These are phyloP conservation scores for Penaeus chinensis DNA, from an alignment of 1,140 invertebrate genomes.

Conservation along the genomic window DNA sequence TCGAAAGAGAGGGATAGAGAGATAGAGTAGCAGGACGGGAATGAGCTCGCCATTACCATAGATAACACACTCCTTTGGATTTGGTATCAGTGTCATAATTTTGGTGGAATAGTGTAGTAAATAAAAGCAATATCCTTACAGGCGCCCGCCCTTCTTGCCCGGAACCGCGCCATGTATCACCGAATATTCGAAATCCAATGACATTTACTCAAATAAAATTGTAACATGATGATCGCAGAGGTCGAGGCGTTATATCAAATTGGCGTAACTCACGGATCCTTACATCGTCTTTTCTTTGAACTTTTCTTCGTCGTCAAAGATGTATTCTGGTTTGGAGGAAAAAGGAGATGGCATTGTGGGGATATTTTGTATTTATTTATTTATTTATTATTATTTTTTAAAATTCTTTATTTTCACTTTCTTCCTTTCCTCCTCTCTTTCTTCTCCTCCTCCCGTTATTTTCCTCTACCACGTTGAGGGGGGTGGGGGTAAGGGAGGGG, in stretches of 20 bases:
- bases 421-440: too few relatives aligned
- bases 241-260: slow-evolving; percentile 23
- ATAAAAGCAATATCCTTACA: slow-evolving; percentile 48
- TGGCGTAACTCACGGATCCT: background rate
- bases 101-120: slow-evolving; percentile 55
- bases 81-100: slow-evolving; percentile 58
- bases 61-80: slow-evolving; percentile 57
- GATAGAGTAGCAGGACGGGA: slow-evolving; percentile 12
- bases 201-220: slow-evolving; percentile 39
- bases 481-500: background rate
- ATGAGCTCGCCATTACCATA: slow-evolving; percentile 55
- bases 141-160: background rate
- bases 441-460: too few relatives aligned
- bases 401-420: too few relatives aligned
- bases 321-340: background rate
- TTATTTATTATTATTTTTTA: too few relatives aligned
- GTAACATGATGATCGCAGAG: slow-evolving; percentile 45
- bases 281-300: background rate
- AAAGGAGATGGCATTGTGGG: too few relatives aligned
- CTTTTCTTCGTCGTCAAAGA: background rate
- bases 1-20: background rate
- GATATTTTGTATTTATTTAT: background rate
- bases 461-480: too few relatives aligned
- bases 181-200: slow-evolving; percentile 58
- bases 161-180: slow-evolving; percentile 26